These are phyloP conservation scores for Drosophila melanosoma DNA, from an alignment of 2,888 invertebrate genomes.

Conservation along the genomic window DNA sequence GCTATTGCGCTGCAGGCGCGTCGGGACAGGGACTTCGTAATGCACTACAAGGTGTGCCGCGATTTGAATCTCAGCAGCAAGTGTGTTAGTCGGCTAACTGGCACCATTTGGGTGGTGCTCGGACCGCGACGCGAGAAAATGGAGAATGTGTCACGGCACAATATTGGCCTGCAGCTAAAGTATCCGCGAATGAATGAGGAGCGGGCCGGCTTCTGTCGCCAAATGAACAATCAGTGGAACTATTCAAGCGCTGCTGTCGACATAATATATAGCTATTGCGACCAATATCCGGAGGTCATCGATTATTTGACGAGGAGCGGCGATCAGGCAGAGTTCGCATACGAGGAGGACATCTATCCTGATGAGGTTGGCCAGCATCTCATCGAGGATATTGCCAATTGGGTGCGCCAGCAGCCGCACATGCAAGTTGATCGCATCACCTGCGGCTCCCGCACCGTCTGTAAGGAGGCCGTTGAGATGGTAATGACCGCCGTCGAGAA, in stretches of 20 bases:
- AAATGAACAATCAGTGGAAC: constrained; percentile 89
- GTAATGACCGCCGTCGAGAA: constrained; percentile 84
- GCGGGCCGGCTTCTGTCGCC: constrained; percentile 93
- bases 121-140: constrained; percentile 85
- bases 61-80: constrained; percentile 88
- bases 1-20: constrained; percentile 69
- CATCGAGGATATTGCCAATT: constrained; percentile 87
- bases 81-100: constrained; percentile 94
- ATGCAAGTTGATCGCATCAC: constrained; percentile 87
- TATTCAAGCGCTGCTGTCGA: constrained; percentile 92
- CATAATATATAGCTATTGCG: constrained; percentile 89
- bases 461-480: constrained; percentile 87
- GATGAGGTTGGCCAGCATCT: constrained; percentile 83
- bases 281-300: constrained; percentile 90
- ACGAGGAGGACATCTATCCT: constrained; percentile 89
- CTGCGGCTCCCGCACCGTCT: constrained; percentile 90
- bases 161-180: constrained; percentile 96
- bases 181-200: constrained; percentile 92
- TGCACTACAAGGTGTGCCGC: constrained; percentile 71
- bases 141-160: constrained; percentile 86
- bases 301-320: constrained; percentile 85
- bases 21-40: constrained; percentile 72
- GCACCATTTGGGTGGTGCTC: constrained; percentile 89
- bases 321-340: constrained; percentile 87
- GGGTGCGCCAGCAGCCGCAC: constrained; percentile 91